phyloP scores from a whole-genome alignment of 2,113 vertebrate species.

The Nycticryphes semicollaris region DNA sequence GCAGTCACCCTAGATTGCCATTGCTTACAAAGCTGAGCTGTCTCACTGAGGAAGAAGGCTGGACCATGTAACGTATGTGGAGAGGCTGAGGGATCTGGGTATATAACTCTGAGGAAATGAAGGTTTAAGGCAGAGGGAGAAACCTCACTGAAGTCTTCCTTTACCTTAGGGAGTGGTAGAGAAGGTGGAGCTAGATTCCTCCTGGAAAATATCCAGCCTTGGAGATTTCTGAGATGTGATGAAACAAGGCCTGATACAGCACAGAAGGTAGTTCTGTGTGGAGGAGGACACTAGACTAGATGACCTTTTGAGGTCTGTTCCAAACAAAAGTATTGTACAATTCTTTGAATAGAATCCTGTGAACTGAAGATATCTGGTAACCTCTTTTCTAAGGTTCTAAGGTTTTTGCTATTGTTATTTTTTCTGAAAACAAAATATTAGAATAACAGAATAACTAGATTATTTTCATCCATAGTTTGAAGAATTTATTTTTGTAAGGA shows the following conservation, averaged over 20 bases:
- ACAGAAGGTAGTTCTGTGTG: neutral
- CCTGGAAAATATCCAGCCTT: neutral
- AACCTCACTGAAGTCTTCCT: neutral
- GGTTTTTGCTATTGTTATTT: neutral
- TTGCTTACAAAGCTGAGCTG: neutral
- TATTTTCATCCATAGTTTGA: neutral
- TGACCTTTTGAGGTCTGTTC: neutral
- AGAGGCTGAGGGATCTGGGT: neutral
- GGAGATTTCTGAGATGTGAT: neutral
- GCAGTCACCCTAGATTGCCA: neutral
- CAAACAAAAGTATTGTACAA: neutral
- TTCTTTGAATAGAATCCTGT: neutral
- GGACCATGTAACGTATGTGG: neutral
- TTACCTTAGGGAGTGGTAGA: neutral
- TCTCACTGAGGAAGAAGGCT: neutral
- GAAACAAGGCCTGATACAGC: neutral
- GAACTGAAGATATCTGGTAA: neutral
- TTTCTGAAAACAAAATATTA: neutral
- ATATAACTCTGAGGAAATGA: neutral
- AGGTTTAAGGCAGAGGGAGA: neutral
- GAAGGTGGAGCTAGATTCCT: neutral
- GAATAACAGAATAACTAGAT: neutral
- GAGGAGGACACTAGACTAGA: neutral
- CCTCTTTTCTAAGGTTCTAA: neutral
- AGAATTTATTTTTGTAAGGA: neutral